Evolutionary conservation across 2,113 vertebrate species (phyloP).

Genomic region (Athene cunicularia): DNA sequence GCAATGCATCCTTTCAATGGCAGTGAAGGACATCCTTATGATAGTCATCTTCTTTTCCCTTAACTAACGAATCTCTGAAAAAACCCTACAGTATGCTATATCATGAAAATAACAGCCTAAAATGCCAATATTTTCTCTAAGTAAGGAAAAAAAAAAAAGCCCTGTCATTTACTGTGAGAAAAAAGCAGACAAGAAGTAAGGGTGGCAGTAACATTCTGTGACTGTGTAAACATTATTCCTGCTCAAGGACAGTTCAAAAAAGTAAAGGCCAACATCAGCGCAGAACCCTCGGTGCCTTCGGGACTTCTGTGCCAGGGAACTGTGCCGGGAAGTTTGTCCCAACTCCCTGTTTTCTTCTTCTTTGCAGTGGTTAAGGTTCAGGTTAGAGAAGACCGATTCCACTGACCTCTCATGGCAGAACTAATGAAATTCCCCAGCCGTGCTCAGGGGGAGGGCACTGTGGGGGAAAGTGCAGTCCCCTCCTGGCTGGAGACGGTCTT

Average conservation of each 20-base stretch:
- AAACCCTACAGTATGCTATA: neutral
- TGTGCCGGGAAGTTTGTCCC: neutral
- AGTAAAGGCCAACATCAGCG: neutral
- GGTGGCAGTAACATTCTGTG: neutral
- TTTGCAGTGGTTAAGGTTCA: neutral
- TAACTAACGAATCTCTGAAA: neutral
- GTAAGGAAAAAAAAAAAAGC: neutral
- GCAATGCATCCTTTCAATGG: neutral
- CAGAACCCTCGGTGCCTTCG: neutral
- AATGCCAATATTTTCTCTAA: neutral
- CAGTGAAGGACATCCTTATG: neutral
- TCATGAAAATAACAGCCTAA: neutral
- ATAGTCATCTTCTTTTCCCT: neutral
- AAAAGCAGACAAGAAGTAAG: neutral
- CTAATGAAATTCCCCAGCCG: neutral
- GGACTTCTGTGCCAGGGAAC: neutral
- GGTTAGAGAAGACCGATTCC: neutral
- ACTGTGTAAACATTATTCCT: neutral
- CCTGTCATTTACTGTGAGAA: neutral
- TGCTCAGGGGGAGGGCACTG: too few species aligned
- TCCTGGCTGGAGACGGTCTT: neutral
- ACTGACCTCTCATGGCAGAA: neutral
- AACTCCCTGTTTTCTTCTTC: neutral
- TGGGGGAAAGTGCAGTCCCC: accelerated
- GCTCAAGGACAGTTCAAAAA: neutral